phyloP scores from a whole-genome alignment of 2,113 vertebrate species.

The Lepus europaeus region DNA sequence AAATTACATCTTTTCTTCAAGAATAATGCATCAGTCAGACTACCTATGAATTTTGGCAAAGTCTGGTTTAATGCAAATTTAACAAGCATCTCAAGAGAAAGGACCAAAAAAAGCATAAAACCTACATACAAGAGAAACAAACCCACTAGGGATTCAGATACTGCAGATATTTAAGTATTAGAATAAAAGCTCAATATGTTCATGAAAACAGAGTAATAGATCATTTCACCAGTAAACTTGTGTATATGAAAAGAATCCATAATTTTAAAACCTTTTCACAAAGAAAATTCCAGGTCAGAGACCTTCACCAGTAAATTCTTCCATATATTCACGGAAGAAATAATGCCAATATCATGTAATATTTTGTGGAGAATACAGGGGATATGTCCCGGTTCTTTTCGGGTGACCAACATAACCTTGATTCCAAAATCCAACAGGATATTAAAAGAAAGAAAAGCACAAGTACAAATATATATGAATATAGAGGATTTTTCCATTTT shows the following conservation, averaged over 20 bases:
- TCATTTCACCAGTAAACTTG: not conserved
- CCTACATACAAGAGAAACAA: constrained; percentile 3
- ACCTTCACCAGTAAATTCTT: too few species aligned
- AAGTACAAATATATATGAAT: too few species aligned
- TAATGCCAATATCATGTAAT: not conserved
- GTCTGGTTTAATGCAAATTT: not conserved
- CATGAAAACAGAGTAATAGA: not conserved
- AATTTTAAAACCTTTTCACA: not conserved
- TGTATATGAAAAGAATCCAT: not conserved
- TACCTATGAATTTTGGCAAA: not conserved
- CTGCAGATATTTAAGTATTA: not conserved
- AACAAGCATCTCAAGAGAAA: not conserved
- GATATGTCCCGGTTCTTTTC: not conserved
- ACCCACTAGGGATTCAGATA: not conserved
- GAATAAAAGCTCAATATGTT: constrained; percentile 20
- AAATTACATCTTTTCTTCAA: not conserved
- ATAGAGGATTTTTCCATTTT: not conserved
- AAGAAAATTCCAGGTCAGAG: not conserved
- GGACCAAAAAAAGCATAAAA: not conserved
- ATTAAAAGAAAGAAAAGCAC: not conserved
- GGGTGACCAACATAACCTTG: not conserved
- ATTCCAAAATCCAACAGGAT: not conserved
- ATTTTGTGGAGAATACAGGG: not conserved
- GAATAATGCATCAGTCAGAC: not conserved
- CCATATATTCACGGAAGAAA: too few species aligned